Percentiles rank a stretch among this genome's conserved stretches.
These are phyloP conservation scores for Caenorhabditis latens DNA, from an alignment of 1,140 invertebrate species.

Conservation along the genomic window DNA sequence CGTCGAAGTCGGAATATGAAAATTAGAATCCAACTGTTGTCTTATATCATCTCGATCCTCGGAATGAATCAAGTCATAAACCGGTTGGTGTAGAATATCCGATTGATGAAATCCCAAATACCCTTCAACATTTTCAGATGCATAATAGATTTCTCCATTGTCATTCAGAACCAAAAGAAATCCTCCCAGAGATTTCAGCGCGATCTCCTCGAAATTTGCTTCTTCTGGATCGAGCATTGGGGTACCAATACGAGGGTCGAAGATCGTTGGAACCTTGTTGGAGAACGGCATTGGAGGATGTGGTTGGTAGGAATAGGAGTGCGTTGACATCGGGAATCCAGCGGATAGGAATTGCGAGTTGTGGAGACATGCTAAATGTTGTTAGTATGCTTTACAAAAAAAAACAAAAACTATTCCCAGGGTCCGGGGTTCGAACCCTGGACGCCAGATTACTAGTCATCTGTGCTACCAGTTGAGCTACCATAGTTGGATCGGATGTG, in stretches of 20 bases:
- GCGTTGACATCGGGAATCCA: slow-evolving; percentile 33
- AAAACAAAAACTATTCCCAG: no score
- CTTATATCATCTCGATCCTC: slow-evolving; percentile 97
- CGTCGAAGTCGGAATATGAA: slow-evolving; percentile 74
- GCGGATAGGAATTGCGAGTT: slow-evolving; percentile 45
- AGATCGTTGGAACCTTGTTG: slow-evolving; percentile 49
- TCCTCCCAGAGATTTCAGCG: slow-evolving; percentile 88
- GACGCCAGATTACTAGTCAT: no score
- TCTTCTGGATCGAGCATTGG: slow-evolving; percentile 53
- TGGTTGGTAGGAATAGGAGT: slow-evolving; percentile 57
- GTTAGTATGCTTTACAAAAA: no score
- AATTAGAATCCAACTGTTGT: slow-evolving; percentile 83
- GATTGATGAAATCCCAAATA: slow-evolving; percentile 99
- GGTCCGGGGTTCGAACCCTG: no score
- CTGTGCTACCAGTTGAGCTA: no score
- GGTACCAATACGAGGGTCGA: slow-evolving; percentile 22
- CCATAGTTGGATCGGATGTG: no score
- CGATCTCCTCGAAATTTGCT: slow-evolving; percentile 45
- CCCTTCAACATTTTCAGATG: slow-evolving; percentile 97
- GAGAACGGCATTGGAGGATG: slow-evolving; percentile 42
- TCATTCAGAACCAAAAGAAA: slow-evolving; percentile 98
- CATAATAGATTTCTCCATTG: slow-evolving; percentile 98
- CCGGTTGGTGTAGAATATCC: slow-evolving; percentile 97
- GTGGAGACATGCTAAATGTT: slow-evolving; percentile 63
- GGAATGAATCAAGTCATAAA: slow-evolving; percentile 97